Evolutionary conservation across 1,140 invertebrate genomes (phyloP), one percentile per base, ranked within the genome.

Genomic region (Diorhabda elongata): DNA sequence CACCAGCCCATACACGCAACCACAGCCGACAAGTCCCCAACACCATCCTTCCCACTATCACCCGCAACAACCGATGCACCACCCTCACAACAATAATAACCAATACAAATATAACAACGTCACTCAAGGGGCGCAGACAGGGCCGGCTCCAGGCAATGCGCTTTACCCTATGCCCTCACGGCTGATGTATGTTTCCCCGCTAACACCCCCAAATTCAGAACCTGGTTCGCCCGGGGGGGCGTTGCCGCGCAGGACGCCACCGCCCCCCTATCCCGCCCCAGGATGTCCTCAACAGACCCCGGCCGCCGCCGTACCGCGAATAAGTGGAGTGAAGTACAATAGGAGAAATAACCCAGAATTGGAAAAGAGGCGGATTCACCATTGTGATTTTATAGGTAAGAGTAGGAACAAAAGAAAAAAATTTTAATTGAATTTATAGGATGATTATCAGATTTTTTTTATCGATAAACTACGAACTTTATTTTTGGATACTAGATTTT

Each of bases 281-380:
- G 80, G 83, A 75, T 77, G 79, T 71, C 82, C 74, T 60, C 81
- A 70, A 65, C 64, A 66, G 59, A 66, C 76, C n/a, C 68, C 77
- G 76, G 72, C 80, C 73, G 71, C 75, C 42, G 64, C 71, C 7
- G 67, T 73, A 44, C 64, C 72, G 4, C 70, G 72, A 64, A 47
- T 73, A n/a, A 44, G 58, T 2, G 73, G 68, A 7, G 78, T 82
- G 58, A 90, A 90, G 78, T 97, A 96, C 84, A 97, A 98, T 83
- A 86, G 96, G 71, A 87, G 95, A 75, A 98, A 98, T 82, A 98
- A 98, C 83, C 96, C 96, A 0, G 96, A 98, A 81, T 82, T 98
- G 69, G 96, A 98, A 81, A 97, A 97, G 82, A 85, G 96, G 73
- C 82, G 96, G 78, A 95, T 97, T 72, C 96, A 98, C 81, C 95